Conservation (phyloP, 2,888 invertebrate genomes). For the Lepeophtheirus nordmannii region DNA sequence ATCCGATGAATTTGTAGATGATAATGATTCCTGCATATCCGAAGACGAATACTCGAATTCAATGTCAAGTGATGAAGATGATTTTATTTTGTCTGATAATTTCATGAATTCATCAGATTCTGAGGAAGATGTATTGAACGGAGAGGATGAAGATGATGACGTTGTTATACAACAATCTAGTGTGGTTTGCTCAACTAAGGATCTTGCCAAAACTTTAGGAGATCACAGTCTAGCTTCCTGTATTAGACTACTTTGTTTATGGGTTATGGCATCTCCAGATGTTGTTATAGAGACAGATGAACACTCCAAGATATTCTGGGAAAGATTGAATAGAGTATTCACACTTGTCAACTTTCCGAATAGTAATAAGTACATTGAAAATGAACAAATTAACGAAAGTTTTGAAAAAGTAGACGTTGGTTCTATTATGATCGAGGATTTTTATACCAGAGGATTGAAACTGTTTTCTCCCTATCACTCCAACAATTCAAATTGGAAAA, state of each 20-base stretch:
- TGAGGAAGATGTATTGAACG: background rate
- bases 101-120: background rate
- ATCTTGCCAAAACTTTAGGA: background rate
- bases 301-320: background rate
- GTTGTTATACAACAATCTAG: background rate
- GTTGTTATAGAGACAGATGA: conserved; percentile 1
- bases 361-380: background rate
- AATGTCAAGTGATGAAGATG: background rate
- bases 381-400: background rate
- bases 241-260: background rate
- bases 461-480: background rate
- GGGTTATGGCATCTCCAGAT: conserved; percentile 5
- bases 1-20: background rate
- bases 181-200: background rate
- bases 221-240: background rate
- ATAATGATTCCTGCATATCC: background rate
- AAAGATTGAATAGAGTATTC: background rate
- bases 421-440: background rate
- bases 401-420: background rate
- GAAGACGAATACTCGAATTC: background rate
- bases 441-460: background rate
- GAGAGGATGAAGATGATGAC: conserved; percentile 9
- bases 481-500: background rate
- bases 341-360: background rate
- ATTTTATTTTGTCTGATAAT: background rate